Percentiles rank a stretch among this genome's conserved stretches.
These are phyloP conservation scores for Mesembrinibis cayennensis DNA, from an alignment of 2,113 vertebrate species.

Conservation along the genomic window DNA sequence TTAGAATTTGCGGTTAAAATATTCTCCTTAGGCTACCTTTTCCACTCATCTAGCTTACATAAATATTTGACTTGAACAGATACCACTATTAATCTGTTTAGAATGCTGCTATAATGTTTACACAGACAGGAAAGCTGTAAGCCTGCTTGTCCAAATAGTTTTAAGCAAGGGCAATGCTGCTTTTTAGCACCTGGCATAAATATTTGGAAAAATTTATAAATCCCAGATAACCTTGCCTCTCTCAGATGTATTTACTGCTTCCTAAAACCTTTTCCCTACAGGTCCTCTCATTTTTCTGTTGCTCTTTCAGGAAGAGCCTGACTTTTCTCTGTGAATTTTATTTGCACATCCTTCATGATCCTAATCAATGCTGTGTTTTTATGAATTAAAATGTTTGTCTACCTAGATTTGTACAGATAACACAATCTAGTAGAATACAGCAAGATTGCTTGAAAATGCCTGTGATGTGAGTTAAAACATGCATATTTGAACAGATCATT, in stretches of 20 bases:
- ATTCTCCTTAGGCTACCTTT: conserved; percentile 74
- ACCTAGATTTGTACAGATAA: background rate
- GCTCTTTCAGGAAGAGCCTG: background rate
- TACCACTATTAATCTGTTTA: conserved; percentile 92
- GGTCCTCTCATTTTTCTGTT: background rate
- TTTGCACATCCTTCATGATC: background rate
- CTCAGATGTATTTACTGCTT: conserved; percentile 79
- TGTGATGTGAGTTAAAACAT: background rate
- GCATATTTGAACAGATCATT: background rate
- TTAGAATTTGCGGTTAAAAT: conserved; percentile 68
- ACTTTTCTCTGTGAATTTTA: background rate
- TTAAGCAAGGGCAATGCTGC: conserved; percentile 77
- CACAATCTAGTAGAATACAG: background rate
- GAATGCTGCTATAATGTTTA: conserved; percentile 82
- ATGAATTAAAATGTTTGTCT: background rate
- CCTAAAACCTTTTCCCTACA: conserved; percentile 72
- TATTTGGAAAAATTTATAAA: conserved; percentile 90
- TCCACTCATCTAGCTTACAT: conserved; percentile 70
- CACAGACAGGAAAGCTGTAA: conserved; percentile 83
- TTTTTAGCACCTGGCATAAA: conserved; percentile 91
- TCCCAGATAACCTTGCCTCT: conserved; percentile 81
- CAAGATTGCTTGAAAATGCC: background rate
- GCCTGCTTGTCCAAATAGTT: conserved; percentile 75
- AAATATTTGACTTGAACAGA: conserved; percentile 93
- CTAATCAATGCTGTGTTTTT: background rate